Evolutionary conservation across 2,113 vertebrate species (phyloP).

Genomic region (Ahaetulla prasina): DNA sequence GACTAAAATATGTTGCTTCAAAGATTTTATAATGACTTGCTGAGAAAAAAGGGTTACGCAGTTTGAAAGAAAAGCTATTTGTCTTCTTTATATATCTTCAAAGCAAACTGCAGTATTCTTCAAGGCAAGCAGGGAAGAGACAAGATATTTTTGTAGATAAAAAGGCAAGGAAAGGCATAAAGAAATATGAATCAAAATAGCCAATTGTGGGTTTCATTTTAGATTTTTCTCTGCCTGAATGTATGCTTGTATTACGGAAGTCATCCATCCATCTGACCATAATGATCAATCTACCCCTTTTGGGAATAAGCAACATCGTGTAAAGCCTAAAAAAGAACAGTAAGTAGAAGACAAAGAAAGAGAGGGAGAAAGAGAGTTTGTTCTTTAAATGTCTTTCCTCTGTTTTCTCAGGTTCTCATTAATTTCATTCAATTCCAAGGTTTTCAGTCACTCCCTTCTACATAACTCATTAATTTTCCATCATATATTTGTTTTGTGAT

Average conservation of each 20-base stretch:
- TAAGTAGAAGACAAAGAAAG: not conserved
- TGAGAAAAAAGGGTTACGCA: not conserved
- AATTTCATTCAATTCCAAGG: not conserved
- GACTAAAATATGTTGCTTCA: not conserved
- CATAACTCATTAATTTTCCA: not conserved
- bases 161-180: not conserved
- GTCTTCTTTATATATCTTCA: not conserved
- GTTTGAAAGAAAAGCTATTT: not conserved
- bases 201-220: not conserved
- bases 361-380: not conserved
- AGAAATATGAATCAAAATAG: not conserved
- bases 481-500: not conserved
- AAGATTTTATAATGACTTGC: not conserved
- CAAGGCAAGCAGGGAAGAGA: not conserved
- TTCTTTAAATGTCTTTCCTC: not conserved
- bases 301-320: not conserved
- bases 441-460: not conserved
- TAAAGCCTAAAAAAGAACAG: not conserved
- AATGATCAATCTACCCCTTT: not conserved
- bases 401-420: not conserved
- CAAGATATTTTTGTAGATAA: not conserved
- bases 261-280: not conserved
- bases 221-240: not conserved
- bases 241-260: not conserved
- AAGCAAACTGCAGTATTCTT: not conserved